A percentile compares a stretch with the other conserved stretches of the same genome.
These are phyloP conservation scores for Siphonodentalium dalli DNA, from an alignment of 2,888 invertebrate species.

Conservation along the genomic window DNA sequence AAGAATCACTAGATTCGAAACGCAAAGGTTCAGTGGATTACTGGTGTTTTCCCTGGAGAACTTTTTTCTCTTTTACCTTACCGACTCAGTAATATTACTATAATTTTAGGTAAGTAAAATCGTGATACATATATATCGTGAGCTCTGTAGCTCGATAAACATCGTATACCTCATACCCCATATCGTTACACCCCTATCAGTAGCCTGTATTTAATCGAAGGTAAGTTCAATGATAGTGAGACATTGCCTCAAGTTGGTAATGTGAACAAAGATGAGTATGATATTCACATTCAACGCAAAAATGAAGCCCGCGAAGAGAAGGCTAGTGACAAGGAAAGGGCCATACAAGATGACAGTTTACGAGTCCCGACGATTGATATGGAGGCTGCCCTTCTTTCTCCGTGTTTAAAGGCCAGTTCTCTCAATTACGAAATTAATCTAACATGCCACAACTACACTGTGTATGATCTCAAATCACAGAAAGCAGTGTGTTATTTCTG, in stretches of 20 bases:
- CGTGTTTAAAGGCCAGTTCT: conserved; percentile 18
- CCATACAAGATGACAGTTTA: neutral
- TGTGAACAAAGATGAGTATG: conserved; percentile 17
- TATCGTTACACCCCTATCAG: no score
- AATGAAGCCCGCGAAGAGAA: conserved; percentile 10
- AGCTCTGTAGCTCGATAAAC: no score
- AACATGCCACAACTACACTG: conserved; percentile 24
- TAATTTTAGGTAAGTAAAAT: no score
- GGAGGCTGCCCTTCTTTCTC: conserved; percentile 18
- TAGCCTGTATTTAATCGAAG: no score
- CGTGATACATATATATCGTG: no score
- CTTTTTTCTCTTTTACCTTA: no score
- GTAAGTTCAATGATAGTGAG: no score
- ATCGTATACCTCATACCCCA: no score
- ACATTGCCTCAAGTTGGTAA: conserved; percentile 20
- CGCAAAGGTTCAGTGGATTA: no score
- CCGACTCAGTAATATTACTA: no score
- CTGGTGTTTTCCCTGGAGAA: no score
- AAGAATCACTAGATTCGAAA: no score
- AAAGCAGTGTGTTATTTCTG: conserved; percentile 22
- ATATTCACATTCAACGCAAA: conserved; percentile 12
- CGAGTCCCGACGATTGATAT: conserved; percentile 20
- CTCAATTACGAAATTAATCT: conserved; percentile 20
- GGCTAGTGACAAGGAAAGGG: conserved; percentile 9
- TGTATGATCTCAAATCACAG: conserved; percentile 12